These are phyloP conservation scores for Eristalinus sepulchralis DNA, from an alignment of 2,888 invertebrate species.

Conservation along the genomic window DNA sequence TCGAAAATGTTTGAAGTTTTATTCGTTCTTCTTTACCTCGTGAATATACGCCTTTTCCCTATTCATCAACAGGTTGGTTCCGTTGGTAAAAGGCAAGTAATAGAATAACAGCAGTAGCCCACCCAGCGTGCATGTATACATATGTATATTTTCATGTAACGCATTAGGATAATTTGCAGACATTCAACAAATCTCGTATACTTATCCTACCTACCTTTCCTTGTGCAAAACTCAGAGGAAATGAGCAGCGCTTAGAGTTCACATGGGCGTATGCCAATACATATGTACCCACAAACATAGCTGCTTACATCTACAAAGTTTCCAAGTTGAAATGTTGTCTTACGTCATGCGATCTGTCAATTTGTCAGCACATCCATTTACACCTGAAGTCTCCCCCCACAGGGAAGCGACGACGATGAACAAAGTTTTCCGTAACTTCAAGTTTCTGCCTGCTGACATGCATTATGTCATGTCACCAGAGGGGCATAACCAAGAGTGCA, in stretches of 20 bases:
- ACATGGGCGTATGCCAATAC: background rate
- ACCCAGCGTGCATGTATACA: too few species aligned
- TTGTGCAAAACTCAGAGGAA: background rate
- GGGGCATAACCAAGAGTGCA: background rate
- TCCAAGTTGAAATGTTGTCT: slow-evolving; percentile 18
- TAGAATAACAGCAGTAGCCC: background rate
- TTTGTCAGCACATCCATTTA: slow-evolving; percentile 19
- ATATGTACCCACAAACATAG: background rate
- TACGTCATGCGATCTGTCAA: slow-evolving; percentile 28
- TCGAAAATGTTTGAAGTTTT: background rate
- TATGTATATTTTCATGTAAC: background rate
- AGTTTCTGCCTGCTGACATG: slow-evolving; percentile 15
- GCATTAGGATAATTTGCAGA: background rate
- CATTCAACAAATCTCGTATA: background rate
- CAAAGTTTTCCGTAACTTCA: slow-evolving; percentile 2
- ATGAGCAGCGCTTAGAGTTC: background rate
- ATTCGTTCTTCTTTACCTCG: background rate
- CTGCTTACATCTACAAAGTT: slow-evolving; percentile 6
- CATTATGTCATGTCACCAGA: slow-evolving; percentile 21
- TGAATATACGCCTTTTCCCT: background rate
- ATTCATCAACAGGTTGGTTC: background rate
- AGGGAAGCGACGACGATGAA: background rate
- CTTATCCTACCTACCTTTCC: background rate
- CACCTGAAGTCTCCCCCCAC: background rate
- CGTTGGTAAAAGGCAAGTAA: background rate